Conservation (phyloP, 2,888 invertebrate species). For the Phania funesta region DNA sequence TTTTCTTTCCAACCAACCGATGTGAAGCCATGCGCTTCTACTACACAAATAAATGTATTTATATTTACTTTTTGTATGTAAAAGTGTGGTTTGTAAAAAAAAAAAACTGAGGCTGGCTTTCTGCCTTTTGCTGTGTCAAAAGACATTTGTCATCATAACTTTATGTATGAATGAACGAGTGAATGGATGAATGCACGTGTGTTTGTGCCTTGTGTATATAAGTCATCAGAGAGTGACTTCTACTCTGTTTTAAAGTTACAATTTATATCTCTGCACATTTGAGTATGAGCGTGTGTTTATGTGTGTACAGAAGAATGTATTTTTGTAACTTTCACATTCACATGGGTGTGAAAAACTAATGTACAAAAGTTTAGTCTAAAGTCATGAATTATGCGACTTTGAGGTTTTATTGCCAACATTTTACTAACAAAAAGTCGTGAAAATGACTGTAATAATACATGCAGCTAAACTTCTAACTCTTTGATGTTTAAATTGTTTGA, state of each 20-base stretch:
- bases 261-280: slow-evolving; percentile 34
- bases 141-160: slow-evolving; percentile 67
- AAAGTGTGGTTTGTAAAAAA: slow-evolving; percentile 38
- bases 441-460: slow-evolving; percentile 44
- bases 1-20: background rate
- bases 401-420: slow-evolving; percentile 66
- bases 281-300: background rate
- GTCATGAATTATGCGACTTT: slow-evolving; percentile 67
- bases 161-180: slow-evolving; percentile 6
- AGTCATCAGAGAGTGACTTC: slow-evolving; percentile 32
- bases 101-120: slow-evolving; percentile 50
- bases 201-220: background rate
- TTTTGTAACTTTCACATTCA: slow-evolving; percentile 45
- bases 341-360: slow-evolving; percentile 58
- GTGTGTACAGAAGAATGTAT: slow-evolving; percentile 4
- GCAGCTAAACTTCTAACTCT: slow-evolving; percentile 33
- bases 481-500: slow-evolving; percentile 43
- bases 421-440: background rate
- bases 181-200: background rate
- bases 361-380: slow-evolving; percentile 63
- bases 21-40: background rate
- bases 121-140: slow-evolving; percentile 49
- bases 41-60: background rate
- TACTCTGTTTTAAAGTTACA: slow-evolving; percentile 25
- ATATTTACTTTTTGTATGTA: background rate